Evolutionary conservation across 2,888 invertebrate species (phyloP).

Genomic region (Platycnemis pennipes): DNA sequence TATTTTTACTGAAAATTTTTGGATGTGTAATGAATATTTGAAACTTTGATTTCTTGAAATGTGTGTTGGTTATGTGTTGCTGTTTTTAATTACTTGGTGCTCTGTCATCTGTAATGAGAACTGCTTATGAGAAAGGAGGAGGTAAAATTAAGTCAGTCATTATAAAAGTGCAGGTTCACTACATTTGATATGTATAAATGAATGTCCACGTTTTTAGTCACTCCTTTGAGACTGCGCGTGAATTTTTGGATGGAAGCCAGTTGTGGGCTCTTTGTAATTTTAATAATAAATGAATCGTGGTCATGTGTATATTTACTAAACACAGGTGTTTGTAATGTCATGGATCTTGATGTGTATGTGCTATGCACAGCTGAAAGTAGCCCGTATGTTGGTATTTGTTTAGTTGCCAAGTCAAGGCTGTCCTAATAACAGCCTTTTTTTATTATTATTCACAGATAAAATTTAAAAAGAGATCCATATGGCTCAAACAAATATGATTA

Average conservation of each 20-base stretch:
- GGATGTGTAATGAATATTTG: background rate
- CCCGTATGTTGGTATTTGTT: background rate
- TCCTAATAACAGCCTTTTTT: background rate
- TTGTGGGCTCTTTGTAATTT: slow-evolving; percentile 4
- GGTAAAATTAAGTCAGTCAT: slow-evolving; percentile 45
- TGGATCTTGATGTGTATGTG: slow-evolving; percentile 62
- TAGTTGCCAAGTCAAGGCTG: slow-evolving; percentile 47
- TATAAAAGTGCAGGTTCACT: slow-evolving; percentile 61
- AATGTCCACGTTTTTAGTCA: slow-evolving; percentile 43
- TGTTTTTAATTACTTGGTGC: slow-evolving; percentile 47
- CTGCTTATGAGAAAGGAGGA: slow-evolving; percentile 1
- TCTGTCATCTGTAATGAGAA: slow-evolving; percentile 35
- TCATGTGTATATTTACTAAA: slow-evolving; percentile 49
- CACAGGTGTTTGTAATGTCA: slow-evolving; percentile 61
- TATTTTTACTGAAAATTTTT: slow-evolving; percentile 15
- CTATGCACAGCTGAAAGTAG: slow-evolving; percentile 49
- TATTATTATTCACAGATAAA: background rate
- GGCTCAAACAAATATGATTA: slow-evolving; percentile 28
- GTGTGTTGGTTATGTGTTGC: background rate
- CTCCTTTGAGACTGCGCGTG: slow-evolving; percentile 34
- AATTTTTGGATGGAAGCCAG: background rate
- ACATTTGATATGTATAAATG: slow-evolving; percentile 18
- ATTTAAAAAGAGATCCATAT: slow-evolving; percentile 49
- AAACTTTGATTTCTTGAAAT: slow-evolving; percentile 40
- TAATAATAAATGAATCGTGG: slow-evolving; percentile 17